Percentiles rank a stretch among this genome's conserved stretches.
Conservation (phyloP, 2,113 vertebrate species). For the Leuciscus idus region DNA sequence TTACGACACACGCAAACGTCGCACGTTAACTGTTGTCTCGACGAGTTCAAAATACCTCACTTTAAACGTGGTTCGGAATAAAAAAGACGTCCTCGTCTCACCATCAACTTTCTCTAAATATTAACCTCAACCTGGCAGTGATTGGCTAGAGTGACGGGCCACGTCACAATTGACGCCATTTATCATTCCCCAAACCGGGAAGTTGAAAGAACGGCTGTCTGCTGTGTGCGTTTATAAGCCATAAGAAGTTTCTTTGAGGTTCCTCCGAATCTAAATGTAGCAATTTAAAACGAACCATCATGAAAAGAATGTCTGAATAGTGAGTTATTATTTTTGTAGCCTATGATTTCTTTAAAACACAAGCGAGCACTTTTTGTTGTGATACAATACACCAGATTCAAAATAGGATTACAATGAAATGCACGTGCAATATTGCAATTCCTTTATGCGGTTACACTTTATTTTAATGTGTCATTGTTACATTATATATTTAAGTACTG, state of each 20-base stretch:
- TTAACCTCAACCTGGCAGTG: conserved; percentile 76
- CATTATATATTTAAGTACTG: too few species aligned
- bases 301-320: not conserved
- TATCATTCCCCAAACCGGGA: conserved; percentile 71
- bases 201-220: conserved; percentile 45
- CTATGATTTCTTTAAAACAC: not conserved
- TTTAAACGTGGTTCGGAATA: conserved; percentile 85
- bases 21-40: conserved; percentile 52
- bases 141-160: conserved; percentile 79
- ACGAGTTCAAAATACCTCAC: conserved; percentile 67
- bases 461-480: too few species aligned
- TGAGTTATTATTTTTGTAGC: not conserved
- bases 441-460: not conserved
- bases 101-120: conserved; percentile 90
- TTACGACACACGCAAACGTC: conserved; percentile 11
- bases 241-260: not conserved
- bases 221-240: not conserved
- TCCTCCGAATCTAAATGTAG: not conserved
- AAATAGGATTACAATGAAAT: not conserved
- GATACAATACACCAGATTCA: not conserved
- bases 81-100: conserved; percentile 77
- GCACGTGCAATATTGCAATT: not conserved
- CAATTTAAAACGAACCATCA: not conserved
- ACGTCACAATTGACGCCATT: conserved; percentile 80
- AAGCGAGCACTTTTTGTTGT: not conserved